Evolutionary conservation across 2,113 vertebrate genomes (phyloP).

Genomic region (Mesoclemmys tuberculata): DNA sequence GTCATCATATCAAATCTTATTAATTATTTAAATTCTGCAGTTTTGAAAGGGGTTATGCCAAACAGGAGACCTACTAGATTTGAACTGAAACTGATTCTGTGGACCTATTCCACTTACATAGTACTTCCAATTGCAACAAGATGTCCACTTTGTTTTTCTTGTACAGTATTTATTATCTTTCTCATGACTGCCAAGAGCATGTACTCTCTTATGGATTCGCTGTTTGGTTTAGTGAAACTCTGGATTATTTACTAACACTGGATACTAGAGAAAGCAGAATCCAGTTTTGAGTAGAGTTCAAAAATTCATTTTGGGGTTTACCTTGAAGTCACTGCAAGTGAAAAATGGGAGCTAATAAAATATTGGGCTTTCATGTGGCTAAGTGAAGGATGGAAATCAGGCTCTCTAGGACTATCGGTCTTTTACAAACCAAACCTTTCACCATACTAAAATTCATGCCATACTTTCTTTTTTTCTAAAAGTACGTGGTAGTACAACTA

Average conservation of each 20-base stretch:
- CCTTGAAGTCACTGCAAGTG: not conserved
- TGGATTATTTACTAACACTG: not conserved
- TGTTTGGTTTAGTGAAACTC: not conserved
- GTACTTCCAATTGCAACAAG: accelerated
- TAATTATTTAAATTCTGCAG: not conserved
- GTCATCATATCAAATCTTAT: not conserved
- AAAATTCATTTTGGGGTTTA: not conserved
- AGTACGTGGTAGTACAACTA: not conserved
- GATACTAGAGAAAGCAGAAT: not conserved
- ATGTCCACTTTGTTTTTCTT: not conserved
- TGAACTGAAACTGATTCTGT: not conserved
- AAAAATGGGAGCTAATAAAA: not conserved
- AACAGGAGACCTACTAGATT: not conserved
- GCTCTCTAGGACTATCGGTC: not conserved
- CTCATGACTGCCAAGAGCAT: not conserved
- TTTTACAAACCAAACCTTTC: not conserved
- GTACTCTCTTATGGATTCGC: not conserved
- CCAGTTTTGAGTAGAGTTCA: not conserved
- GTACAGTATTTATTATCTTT: not conserved
- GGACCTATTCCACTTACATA: not conserved
- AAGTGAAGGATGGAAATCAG: not conserved
- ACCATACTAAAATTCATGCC: not conserved
- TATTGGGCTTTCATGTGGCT: not conserved
- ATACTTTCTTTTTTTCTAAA: not conserved
- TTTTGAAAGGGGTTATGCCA: not conserved